A percentile compares a stretch with the other conserved stretches of the same genome.
phyloP scores from a whole-genome alignment of 2,113 vertebrate species.

The Alaudala cheleensis region DNA sequence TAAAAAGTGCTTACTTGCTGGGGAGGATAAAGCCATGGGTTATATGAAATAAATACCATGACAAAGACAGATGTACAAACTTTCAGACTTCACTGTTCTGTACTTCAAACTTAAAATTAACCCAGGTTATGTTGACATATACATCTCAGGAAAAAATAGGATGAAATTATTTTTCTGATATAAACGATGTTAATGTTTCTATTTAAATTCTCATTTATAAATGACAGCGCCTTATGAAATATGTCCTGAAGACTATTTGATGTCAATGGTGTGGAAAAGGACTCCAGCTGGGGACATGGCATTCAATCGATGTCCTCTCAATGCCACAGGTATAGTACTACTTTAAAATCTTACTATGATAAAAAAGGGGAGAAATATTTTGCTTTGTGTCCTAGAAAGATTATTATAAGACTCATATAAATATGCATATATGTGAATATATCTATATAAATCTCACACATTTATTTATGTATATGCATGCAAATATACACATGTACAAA shows the following conservation, averaged over 20 bases:
- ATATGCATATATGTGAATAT: neutral
- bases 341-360: neutral
- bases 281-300: constrained; percentile 96
- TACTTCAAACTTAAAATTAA: neutral
- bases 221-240: constrained; percentile 96
- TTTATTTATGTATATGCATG: neutral
- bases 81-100: neutral
- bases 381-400: neutral
- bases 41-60: neutral
- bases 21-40: neutral
- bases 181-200: neutral
- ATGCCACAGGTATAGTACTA: constrained; percentile 91
- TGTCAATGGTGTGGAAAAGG: constrained; percentile 97
- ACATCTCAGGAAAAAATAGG: neutral
- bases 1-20: neutral
- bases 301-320: constrained; percentile 95
- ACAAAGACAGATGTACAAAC: neutral
- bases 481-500: neutral
- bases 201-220: constrained; percentile 53
- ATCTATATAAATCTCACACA: neutral
- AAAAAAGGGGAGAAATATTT: neutral
- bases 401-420: neutral
- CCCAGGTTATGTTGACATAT: neutral
- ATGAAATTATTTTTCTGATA: neutral
- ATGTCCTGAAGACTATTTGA: constrained; percentile 95